phyloP scores from a whole-genome alignment of 1,140 invertebrate genomes.

The Uloborus diversus region DNA sequence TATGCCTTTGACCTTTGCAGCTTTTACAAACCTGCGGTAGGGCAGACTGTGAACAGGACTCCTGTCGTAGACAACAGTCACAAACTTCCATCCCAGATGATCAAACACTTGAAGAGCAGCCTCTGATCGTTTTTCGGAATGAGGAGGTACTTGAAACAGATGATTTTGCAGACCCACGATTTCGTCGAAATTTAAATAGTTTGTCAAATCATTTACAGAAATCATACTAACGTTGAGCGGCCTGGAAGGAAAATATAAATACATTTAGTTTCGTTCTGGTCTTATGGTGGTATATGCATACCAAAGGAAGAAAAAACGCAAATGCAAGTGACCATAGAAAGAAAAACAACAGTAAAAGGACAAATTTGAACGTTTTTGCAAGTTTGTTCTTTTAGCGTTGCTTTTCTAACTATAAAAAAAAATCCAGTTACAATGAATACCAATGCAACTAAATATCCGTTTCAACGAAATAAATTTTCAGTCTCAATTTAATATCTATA shows the following conservation, averaged over 20 bases:
- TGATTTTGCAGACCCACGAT: constrained; percentile 2
- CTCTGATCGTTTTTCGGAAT: constrained; percentile 55
- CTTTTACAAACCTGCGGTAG: neutral
- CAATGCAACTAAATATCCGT: no score
- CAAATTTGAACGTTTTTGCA: no score
- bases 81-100: constrained; percentile 58
- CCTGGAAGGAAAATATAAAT: neutral
- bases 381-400: no score
- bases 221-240: constrained; percentile 34
- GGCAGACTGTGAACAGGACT: neutral
- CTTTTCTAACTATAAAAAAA: no score
- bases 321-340: no score
- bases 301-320: no score
- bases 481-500: no score
- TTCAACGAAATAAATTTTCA: no score
- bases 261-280: no score
- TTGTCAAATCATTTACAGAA: constrained; percentile 10
- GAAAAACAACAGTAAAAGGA: no score
- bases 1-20: constrained; percentile 10
- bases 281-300: no score
- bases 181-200: neutral
- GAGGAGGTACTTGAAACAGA: constrained; percentile 51
- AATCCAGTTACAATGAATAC: no score
- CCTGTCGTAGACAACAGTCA: constrained; percentile 60
- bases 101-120: constrained; percentile 63